phyloP scores from a whole-genome alignment of 2,888 invertebrate species.

The Synanthedon tipuliformis region DNA sequence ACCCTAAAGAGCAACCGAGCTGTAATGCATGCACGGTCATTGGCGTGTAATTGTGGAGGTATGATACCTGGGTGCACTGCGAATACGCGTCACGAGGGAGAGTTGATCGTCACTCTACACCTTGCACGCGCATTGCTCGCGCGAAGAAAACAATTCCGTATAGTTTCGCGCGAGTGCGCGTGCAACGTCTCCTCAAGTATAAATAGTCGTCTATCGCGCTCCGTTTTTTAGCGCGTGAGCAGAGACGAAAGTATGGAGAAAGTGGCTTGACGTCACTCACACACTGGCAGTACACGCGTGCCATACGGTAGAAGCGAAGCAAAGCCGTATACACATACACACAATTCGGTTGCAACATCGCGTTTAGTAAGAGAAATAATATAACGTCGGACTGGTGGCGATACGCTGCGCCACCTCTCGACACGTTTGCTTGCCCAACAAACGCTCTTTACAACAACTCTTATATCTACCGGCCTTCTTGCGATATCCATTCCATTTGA shows the following conservation, averaged over 20 bases:
- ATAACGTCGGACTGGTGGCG: constrained; percentile 36
- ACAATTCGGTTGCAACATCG: constrained; percentile 43
- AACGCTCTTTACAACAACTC: constrained; percentile 3
- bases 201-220: constrained; percentile 55
- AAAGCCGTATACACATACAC: constrained; percentile 19
- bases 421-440: constrained; percentile 63
- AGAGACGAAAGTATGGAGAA: constrained; percentile 70
- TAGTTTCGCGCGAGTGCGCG: constrained; percentile 53
- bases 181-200: constrained; percentile 55
- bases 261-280: constrained; percentile 69
- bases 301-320: constrained; percentile 18
- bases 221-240: constrained; percentile 62
- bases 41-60: constrained; percentile 1
- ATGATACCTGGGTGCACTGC: constrained; percentile 3
- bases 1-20: no score
- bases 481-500: no score
- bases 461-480: neutral
- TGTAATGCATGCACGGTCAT: neutral
- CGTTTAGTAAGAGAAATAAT: constrained; percentile 53
- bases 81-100: constrained; percentile 20
- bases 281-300: constrained; percentile 53
- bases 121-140: constrained; percentile 28
- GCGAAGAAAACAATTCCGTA: constrained; percentile 49
- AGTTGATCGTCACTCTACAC: constrained; percentile 22
- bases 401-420: constrained; percentile 56